phyloP scores from a whole-genome alignment of 2,888 invertebrate genomes.

The Sminthurides aquaticus region DNA sequence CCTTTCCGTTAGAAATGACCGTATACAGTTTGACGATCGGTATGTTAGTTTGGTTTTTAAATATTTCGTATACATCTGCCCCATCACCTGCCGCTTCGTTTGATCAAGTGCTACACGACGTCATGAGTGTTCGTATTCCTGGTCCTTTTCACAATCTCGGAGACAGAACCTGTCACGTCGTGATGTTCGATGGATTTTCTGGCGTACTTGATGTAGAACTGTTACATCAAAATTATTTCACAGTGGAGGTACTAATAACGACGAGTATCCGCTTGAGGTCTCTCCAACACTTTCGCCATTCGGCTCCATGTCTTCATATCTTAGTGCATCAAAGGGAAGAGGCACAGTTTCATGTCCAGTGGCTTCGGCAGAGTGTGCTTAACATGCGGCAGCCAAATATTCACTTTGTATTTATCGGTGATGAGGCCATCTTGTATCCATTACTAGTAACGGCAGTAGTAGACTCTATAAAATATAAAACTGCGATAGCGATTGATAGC shows the following conservation, averaged over 20 bases:
- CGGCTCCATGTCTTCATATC: neutral
- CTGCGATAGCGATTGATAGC: neutral
- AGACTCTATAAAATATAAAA: neutral
- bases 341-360: neutral
- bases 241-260: neutral
- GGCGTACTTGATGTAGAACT: neutral
- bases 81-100: too few species aligned
- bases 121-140: too few species aligned
- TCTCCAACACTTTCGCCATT: neutral
- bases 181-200: neutral
- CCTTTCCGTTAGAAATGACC: too few species aligned
- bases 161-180: neutral
- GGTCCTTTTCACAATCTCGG: too few species aligned
- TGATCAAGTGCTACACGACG: too few species aligned
- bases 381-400: neutral
- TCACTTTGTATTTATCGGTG: neutral
- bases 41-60: too few species aligned
- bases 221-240: neutral
- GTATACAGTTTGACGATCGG: too few species aligned
- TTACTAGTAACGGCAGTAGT: neutral
- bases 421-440: neutral
- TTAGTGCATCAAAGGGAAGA: neutral
- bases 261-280: neutral
- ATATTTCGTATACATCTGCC: too few species aligned
- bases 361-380: neutral